Evolutionary conservation across 2,797 vertebrate genomes (phyloP).

Genomic region (Selene dorsalis): DNA sequence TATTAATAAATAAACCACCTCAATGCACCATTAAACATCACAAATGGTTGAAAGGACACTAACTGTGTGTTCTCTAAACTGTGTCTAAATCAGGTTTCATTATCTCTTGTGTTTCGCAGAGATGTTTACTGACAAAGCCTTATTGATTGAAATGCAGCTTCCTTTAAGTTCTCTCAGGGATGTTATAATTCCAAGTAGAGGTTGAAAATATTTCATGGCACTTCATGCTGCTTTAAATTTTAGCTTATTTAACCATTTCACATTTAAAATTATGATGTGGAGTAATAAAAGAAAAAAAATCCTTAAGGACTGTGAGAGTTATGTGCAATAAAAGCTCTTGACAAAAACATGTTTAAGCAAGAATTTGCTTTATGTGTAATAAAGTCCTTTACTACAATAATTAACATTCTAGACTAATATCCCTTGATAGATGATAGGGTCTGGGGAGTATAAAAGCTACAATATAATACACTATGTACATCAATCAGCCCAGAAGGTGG

Average conservation of each 20-base stretch:
- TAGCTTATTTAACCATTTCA: slow-evolving; percentile 71
- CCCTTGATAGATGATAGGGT: slow-evolving; percentile 31
- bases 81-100: background rate
- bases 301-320: slow-evolving; percentile 19
- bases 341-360: slow-evolving; percentile 18
- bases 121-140: background rate
- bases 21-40: background rate
- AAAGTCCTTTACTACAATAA: slow-evolving; percentile 35
- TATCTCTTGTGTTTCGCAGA: background rate
- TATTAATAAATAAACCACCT: background rate
- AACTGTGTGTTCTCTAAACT: background rate
- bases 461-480: slow-evolving; percentile 68
- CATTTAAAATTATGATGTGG: slow-evolving; percentile 52
- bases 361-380: slow-evolving; percentile 30
- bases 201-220: slow-evolving; percentile 11
- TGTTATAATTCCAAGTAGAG: background rate
- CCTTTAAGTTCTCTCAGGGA: background rate
- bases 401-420: slow-evolving; percentile 47
- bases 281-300: slow-evolving; percentile 17
- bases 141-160: background rate
- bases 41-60: background rate
- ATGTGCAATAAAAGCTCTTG: slow-evolving; percentile 48
- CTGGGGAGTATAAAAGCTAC: slow-evolving; percentile 45
- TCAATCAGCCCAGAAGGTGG: slow-evolving; percentile 59
- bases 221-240: slow-evolving; percentile 24